These are phyloP conservation scores for Hymenopus coronatus DNA, from an alignment of 2,888 invertebrate species.

Conservation along the genomic window DNA sequence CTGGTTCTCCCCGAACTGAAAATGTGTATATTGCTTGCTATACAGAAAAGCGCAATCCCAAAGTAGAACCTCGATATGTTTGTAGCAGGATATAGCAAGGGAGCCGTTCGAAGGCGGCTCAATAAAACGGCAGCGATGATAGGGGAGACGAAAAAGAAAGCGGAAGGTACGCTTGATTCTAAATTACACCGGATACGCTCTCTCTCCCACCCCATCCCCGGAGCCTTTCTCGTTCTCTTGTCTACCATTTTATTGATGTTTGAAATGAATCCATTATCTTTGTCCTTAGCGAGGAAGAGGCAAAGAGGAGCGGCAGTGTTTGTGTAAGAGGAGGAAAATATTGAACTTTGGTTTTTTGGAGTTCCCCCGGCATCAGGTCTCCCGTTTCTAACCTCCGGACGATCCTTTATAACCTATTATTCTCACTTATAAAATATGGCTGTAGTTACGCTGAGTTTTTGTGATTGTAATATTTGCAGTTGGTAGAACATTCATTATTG, in stretches of 20 bases:
- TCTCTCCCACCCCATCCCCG: background rate
- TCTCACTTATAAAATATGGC: background rate
- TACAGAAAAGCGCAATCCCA: background rate
- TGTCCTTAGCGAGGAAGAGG: background rate
- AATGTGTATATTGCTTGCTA: no score
- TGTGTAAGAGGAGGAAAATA: background rate
- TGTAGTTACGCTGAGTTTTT: background rate
- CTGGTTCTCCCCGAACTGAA: no score
- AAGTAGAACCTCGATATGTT: background rate
- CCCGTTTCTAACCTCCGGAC: background rate
- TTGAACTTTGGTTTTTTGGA: background rate
- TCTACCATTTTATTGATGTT: background rate
- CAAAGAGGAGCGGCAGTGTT: background rate
- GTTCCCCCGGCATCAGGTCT: background rate
- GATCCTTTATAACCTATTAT: background rate
- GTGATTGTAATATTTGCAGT: no score
- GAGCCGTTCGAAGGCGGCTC: background rate
- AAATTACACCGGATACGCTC: background rate
- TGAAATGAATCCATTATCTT: background rate
- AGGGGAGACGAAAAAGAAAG: background rate
- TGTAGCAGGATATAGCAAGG: background rate
- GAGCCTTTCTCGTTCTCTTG: background rate
- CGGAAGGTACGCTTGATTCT: background rate
- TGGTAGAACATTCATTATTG: no score
- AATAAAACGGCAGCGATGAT: background rate